A percentile compares a stretch with the other conserved stretches of the same genome.
Conservation (phyloP, 1,140 invertebrate species). For the Drosophila melanica region DNA sequence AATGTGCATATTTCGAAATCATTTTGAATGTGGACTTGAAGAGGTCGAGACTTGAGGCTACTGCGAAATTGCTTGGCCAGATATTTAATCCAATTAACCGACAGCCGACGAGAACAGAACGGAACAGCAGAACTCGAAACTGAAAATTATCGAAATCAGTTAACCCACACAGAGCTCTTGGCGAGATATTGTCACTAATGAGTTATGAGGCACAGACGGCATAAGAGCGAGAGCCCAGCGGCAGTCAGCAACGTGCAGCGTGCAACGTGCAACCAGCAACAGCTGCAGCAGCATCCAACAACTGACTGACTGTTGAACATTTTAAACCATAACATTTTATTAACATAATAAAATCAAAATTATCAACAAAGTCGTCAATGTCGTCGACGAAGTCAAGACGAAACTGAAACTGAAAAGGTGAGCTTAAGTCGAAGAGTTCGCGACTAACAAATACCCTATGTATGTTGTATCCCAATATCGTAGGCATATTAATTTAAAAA, state of each 20-base stretch:
- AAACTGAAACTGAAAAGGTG: slow-evolving; percentile 44
- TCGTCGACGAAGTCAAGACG: slow-evolving; percentile 53
- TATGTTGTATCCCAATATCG: too few species aligned
- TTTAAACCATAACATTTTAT: slow-evolving; percentile 84
- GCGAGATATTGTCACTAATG: slow-evolving; percentile 78
- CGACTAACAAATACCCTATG: not conserved
- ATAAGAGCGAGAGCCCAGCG: slow-evolving; percentile 45
- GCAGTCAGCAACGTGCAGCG: slow-evolving; percentile 14
- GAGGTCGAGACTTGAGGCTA: slow-evolving; percentile 39
- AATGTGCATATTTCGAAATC: slow-evolving; percentile 75
- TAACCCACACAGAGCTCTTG: slow-evolving; percentile 66
- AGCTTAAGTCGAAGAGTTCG: too few species aligned
- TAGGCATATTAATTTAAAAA: not conserved
- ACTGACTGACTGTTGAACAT: slow-evolving; percentile 74
- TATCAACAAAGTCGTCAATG: slow-evolving; percentile 84
- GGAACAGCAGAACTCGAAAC: slow-evolving; percentile 16
- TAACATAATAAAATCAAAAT: slow-evolving; percentile 84
- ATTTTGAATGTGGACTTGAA: slow-evolving; percentile 50
- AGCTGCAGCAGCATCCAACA: slow-evolving; percentile 48
- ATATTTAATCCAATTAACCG: slow-evolving; percentile 82
- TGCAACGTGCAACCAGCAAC: slow-evolving; percentile 37
- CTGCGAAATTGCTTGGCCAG: slow-evolving; percentile 64
- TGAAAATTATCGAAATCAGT: slow-evolving; percentile 81
- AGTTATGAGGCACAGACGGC: slow-evolving; percentile 81
- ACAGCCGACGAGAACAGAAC: slow-evolving; percentile 20